Conservation (phyloP, 2,797 vertebrate genomes). For the Nyctalus aviator region DNA sequence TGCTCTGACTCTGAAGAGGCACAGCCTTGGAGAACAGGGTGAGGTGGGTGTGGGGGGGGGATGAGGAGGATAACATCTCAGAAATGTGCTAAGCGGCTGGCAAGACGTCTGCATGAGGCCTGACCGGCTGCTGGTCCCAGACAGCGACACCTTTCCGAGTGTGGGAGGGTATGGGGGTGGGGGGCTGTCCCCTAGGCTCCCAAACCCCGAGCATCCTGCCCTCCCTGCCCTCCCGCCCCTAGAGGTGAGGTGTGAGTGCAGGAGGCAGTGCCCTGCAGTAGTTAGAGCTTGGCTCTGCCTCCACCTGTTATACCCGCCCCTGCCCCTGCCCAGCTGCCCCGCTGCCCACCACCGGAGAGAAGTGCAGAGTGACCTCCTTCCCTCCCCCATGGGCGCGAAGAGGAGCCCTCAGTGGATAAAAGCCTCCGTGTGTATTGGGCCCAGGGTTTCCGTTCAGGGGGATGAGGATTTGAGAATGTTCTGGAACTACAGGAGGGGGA, state of each 20-base stretch:
- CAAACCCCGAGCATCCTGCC: too few species aligned
- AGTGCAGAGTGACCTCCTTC: rapidly evolving
- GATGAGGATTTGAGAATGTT: too few species aligned
- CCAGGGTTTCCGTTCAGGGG: not conserved
- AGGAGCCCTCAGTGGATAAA: rapidly evolving
- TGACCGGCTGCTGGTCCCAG: not conserved
- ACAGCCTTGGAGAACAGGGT: constrained; percentile 63
- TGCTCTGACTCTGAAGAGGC: constrained; percentile 80
- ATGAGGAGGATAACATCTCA: constrained; percentile 72
- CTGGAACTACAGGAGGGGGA: not conserved
- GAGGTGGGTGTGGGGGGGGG: not conserved
- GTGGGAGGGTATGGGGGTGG: too few species aligned
- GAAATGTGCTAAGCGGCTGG: constrained; percentile 51
- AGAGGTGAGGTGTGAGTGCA: rapidly evolving
- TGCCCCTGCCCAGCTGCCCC: not conserved
- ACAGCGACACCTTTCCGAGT: rapidly evolving
- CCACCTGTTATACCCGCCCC: not conserved
- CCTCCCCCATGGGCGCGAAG: rapidly evolving
- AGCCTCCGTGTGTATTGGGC: rapidly evolving
- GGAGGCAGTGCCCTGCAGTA: rapidly evolving
- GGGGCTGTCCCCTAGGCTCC: rapidly evolving
- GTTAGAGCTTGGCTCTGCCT: not conserved
- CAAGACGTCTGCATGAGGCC: not conserved
- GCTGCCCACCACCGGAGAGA: rapidly evolving
- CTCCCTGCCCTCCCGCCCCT: not conserved